Percentiles rank a stretch among this genome's conserved stretches.
Evolutionary conservation across 1,140 invertebrate species (phyloP).

Genomic region (Leptestheria dahalacensis): DNA sequence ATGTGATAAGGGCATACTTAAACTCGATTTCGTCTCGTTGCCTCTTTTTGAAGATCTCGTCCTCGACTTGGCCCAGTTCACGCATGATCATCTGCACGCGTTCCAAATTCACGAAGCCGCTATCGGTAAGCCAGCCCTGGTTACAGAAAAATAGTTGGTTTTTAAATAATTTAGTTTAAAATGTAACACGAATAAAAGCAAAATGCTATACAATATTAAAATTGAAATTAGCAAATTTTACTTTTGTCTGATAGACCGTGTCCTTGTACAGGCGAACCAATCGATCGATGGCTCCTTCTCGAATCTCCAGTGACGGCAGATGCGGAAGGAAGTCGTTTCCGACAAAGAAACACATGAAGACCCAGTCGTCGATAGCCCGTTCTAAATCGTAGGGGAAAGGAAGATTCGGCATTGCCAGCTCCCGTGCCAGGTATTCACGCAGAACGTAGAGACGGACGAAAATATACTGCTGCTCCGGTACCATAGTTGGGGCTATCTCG

Average conservation of each 20-base stretch:
- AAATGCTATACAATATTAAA: conserved; percentile 26
- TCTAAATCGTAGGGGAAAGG: conserved; percentile 85
- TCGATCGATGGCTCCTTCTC: conserved; percentile 93
- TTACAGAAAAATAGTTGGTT: conserved; percentile 14
- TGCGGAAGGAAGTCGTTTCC: conserved; percentile 99
- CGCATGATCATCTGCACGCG: conserved; percentile 88
- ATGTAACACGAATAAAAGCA: conserved; percentile 9
- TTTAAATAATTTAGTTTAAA: no score
- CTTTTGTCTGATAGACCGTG: conserved; percentile 79
- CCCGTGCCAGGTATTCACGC: conserved; percentile 84
- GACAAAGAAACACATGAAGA: conserved; percentile 99
- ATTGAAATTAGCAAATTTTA: conserved; percentile 22
- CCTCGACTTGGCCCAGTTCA: conserved; percentile 84
- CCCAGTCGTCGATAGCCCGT: conserved; percentile 92
- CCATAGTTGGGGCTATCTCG: conserved; percentile 39
- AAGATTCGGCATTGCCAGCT: conserved; percentile 80
- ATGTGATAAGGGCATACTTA: conserved; percentile 33
- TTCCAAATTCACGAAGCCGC: conserved; percentile 79
- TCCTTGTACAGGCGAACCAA: conserved; percentile 90
- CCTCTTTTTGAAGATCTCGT: conserved; percentile 90
- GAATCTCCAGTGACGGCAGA: conserved; percentile 92
- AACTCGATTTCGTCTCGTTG: conserved; percentile 73
- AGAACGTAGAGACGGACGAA: conserved; percentile 84
- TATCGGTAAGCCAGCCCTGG: conserved; percentile 87
- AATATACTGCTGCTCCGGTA: conserved; percentile 62